Base-by-base conservation (phyloP, 2,113 vertebrate genomes). In the Turdus rufiventris region DNA sequence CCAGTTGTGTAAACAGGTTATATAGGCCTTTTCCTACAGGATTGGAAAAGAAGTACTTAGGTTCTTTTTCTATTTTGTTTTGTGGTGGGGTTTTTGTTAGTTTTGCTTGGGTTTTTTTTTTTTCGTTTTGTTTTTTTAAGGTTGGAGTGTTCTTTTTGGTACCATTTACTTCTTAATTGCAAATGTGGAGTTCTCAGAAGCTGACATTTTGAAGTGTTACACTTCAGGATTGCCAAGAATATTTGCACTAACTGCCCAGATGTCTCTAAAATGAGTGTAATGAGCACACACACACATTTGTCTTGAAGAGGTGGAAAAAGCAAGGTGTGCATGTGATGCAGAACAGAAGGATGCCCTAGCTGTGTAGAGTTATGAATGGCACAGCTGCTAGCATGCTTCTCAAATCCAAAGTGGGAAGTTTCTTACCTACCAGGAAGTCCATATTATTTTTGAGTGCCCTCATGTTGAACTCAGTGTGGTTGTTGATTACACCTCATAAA, bases 391-490 rank as follows among this genome's bases (percentile, higher is more conserved):
- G 66, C 62, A 65, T 10, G n/a, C 36, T 48, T 93, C 68, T 73
- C 75, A 63, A n/a, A 38, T 86, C 36, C 48, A 40, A 36, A 72
- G 33, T 26, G 34, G n/a, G 54, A 91, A 53, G 54, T 50, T 95
- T 72, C 77, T 94, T 77, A 90, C 63, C 89, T 56, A 53, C 83
- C 25, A 94, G 86, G 72, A 94, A 77, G 88, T 33, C 25, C 13
- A 0, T 81, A 58, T 94, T 87, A 86, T 89, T 96, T 94, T 87
- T 95, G 86, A 74, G 61, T 66, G 67, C 92, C 84, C 79, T 97
- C n/a, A 14, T 40, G 12, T 18, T 94, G 93, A 97, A 91, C 61
- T 87, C 66, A 16, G 76, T 26, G 61, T 67, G 92, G 57, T 33
- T 91, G 90, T 70, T 88, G 85, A 79, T 94, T 88, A 95, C 95